Evolutionary conservation across 2,113 vertebrate species (phyloP), one percentile per base, ranked within the genome.

Genomic region (Istiophorus platypterus): DNA sequence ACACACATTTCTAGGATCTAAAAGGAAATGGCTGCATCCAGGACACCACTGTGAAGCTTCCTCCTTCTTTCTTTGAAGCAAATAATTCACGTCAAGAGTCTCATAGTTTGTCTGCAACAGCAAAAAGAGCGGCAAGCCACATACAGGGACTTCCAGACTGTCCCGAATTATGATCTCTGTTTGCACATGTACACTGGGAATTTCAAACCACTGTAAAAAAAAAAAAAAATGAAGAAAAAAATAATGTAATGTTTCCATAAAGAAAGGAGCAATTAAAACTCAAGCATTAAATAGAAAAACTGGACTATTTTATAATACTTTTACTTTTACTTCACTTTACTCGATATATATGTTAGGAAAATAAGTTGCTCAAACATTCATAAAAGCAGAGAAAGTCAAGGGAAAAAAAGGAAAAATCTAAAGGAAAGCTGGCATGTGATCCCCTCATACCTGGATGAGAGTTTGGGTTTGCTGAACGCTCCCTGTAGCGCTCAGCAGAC

Each of bases 391-490:
- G 56, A 49, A 42, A 49, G 45, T 22, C 17, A 41, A 47, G 34
- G 52, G 75, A 61, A 52, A 42, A 42, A 26, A 56, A 34, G n/a
- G 12, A 13, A 42, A 42, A 42, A 13, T 42, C 2, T 13, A 14
- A 13, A 20, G 24, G 20, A 6, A 75, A 7, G 2, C 8, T 10
- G 4, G 9, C 1, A 22, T 8, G 45, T 15, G n/a, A 27, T 31
- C 22, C 26, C 29, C 12, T 68, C 58, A 26, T 78, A 92, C 91
- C 91, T 91, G 86, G 42, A 74, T 15, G 0, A 82, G 88, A 65
- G 58, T 26, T 34, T 64, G 84, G 6, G 18, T 26, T 39, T 56
- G 69, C 26, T 56, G 71, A 17, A 2, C 52, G 49, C 76, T 79
- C 58, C 65, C 72, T 76, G 61, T 10, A 7, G 45, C 1, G 61